Evolutionary conservation across 1,140 invertebrate genomes (phyloP).

Genomic region (Hesperophylax magnus): DNA sequence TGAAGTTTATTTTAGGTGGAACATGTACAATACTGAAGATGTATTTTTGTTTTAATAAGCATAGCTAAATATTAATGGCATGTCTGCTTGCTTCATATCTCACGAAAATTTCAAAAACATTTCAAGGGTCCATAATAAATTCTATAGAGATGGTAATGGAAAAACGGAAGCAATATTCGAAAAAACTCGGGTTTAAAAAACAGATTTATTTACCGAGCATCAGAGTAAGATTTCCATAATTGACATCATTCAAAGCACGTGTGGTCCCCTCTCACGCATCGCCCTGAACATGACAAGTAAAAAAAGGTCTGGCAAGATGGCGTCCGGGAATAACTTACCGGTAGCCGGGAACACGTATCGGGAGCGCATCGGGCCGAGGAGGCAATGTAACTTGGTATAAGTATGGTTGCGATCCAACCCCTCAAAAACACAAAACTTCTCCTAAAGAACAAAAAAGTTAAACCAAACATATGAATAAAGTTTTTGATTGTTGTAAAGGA

Average conservation of each 20-base stretch:
- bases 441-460: background rate
- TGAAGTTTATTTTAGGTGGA: no score
- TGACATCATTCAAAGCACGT: constrained; percentile 14
- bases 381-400: constrained; percentile 10
- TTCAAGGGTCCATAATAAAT: no score
- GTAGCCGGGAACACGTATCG: constrained; percentile 19
- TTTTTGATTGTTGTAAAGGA: no score
- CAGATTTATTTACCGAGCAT: background rate
- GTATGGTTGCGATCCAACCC: background rate
- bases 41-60: no score
- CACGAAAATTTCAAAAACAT: no score
- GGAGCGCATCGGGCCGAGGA: constrained; percentile 19
- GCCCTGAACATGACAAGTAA: constrained; percentile 5
- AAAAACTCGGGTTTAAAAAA: background rate
- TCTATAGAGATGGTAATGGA: no score
- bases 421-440: background rate
- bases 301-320: constrained; percentile 34
- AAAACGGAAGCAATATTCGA: no score
- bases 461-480: background rate
- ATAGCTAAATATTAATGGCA: no score
- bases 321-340: constrained; percentile 34
- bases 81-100: no score
- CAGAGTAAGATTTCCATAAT: constrained; percentile 11
- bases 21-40: no score
- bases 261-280: constrained; percentile 7